Percentiles rank a stretch among this genome's conserved stretches.
Evolutionary conservation across 2,888 invertebrate genomes (phyloP).

Genomic region (Eledona agricola): DNA sequence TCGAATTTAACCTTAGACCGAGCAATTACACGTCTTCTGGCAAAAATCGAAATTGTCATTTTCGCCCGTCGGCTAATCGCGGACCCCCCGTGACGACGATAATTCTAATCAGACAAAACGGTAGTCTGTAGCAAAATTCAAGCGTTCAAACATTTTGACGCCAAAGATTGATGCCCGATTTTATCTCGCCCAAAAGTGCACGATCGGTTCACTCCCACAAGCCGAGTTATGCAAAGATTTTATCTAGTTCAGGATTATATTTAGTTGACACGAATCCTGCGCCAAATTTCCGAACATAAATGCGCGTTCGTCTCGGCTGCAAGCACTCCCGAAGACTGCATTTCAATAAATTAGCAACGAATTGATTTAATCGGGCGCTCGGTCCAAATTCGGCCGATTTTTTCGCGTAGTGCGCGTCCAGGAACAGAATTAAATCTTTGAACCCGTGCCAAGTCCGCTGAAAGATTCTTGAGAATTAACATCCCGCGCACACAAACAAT

Average conservation of each 20-base stretch:
- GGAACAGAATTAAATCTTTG: constrained; percentile 19
- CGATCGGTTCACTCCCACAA: constrained; percentile 16
- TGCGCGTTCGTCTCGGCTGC: no score
- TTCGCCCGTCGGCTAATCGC: constrained; percentile 17
- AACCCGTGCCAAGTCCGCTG: constrained; percentile 20
- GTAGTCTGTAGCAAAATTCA: background rate
- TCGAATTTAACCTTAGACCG: no score
- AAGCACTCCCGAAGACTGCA: no score
- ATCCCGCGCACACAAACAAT: constrained; percentile 23
- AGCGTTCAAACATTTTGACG: constrained; percentile 14
- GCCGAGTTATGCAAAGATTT: constrained; percentile 27
- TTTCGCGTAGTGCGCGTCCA: constrained; percentile 6
- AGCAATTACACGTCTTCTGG: constrained; percentile 19
- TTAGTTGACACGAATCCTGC: constrained; percentile 31
- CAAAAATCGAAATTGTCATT: constrained; percentile 10
- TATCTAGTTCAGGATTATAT: constrained; percentile 33
- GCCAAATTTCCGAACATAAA: constrained; percentile 15
- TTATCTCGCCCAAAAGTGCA: no score
- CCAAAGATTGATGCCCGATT: no score
- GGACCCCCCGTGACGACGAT: constrained; percentile 27
- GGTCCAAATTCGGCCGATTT: constrained; percentile 21
- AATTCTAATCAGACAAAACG: constrained; percentile 8
- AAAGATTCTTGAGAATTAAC: constrained; percentile 25
- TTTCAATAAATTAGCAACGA: constrained; percentile 10
- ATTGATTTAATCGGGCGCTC: constrained; percentile 10